Conservation (phyloP, 2,113 vertebrate species). For the Fulica atra region DNA sequence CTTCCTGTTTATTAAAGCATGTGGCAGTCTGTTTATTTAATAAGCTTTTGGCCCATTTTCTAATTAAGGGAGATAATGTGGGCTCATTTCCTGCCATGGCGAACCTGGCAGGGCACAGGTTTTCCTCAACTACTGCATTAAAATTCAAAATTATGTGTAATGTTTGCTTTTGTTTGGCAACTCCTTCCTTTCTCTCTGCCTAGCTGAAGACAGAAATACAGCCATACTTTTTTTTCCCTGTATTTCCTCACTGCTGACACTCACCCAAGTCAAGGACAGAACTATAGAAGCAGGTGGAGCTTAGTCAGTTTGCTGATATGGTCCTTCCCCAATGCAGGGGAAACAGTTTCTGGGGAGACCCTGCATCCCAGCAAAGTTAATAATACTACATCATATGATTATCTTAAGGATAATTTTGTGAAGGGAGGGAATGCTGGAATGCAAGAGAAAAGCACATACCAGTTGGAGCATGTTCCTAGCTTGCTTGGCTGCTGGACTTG, state of each 20-base stretch:
- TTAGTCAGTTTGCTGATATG: not conserved
- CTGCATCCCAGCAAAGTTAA: not conserved
- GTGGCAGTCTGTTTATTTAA: conserved; percentile 19
- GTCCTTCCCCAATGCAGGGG: not conserved
- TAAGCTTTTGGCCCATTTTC: conserved; percentile 44
- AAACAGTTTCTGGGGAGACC: not conserved
- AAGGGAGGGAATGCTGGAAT: not conserved
- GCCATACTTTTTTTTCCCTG: not conserved
- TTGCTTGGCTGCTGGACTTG: not conserved
- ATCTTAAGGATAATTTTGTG: not conserved
- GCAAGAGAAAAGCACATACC: not conserved
- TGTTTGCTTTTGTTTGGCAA: not conserved
- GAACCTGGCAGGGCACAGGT: conserved; percentile 4
- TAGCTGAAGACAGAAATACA: not conserved
- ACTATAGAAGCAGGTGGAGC: not conserved
- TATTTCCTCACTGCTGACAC: not conserved
- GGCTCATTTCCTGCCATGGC: conserved; percentile 17
- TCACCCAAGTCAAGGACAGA: not conserved
- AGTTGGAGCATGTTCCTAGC: not conserved
- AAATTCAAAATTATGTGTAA: conserved; percentile 17
- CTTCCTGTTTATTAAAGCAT: conserved; percentile 3
- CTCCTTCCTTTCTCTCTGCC: not conserved
- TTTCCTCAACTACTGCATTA: not conserved
- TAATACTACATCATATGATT: not conserved
- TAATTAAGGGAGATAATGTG: conserved; percentile 46